Evolutionary conservation across 2,113 vertebrate genomes (phyloP), one percentile per base, ranked within the genome.

Genomic region (Bucco capensis): DNA sequence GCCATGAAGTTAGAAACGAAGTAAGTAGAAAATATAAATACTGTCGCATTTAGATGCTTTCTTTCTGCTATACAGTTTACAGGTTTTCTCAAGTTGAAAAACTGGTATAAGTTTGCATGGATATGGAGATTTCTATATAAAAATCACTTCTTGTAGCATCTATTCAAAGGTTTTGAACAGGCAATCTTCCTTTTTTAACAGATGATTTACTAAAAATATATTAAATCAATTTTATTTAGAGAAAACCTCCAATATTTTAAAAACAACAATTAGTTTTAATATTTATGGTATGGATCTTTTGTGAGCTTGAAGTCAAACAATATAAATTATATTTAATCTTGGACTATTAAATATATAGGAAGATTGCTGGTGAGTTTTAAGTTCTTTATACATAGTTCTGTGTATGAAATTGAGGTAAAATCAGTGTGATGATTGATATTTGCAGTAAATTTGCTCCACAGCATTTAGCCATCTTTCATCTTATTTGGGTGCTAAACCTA

Each of bases 261-360:
- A 89, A 85, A 87, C 72, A 24, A 94, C 87, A 85, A 67, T 92
- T 91, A 64, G 5, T 37, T 89, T 91, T 94, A 89, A 69, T 91
- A 87, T 79, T 94, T 82, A 95, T 79, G 30, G 37, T 30, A 37
- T 15, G 0, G 5, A 70, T 57, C 75, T 67, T 79, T 86, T 84
- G 62, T 76, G 74, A 92, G 37, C 31, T 67, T 70, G 71, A 90
- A 90, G 49, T 75, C 62, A 79, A 90, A 80, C 31, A 66, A 72
- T 64, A 84, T 67, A 74, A 79, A 84, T 86, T 70, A 38, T 42
- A 75, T 81, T 77, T 84, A 69, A 35, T 72, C n/a, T 40, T 60
- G 37, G 57, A 89, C 86, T 83, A 92, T 83, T 93, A 92, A 88
- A 86, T 86, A 78, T 40, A 84, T 49, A 40, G 33, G 21, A 78